phyloP scores from a whole-genome alignment of 2,113 vertebrate species.

The Phalacrocorax carbo region DNA sequence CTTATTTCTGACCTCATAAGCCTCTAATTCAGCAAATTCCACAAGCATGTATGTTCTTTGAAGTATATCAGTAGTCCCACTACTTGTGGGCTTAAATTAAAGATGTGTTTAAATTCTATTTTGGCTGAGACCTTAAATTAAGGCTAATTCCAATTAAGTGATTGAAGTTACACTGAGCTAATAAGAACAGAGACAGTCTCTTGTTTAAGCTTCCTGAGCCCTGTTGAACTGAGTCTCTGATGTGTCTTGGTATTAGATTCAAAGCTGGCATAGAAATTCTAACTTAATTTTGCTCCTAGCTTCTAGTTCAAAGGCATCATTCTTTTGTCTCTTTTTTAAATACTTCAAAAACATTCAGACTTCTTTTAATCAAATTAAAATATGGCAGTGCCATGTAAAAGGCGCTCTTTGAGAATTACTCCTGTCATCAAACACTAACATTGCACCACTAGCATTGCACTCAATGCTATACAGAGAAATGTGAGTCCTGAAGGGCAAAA shows the following conservation, averaged over 20 bases:
- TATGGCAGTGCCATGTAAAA: background rate
- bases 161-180: background rate
- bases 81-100: background rate
- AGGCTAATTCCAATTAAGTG: conserved; percentile 10
- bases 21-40: background rate
- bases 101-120: background rate
- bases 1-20: background rate
- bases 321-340: conserved; percentile 26
- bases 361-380: conserved; percentile 39
- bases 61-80: background rate
- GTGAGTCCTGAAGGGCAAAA: background rate
- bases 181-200: background rate
- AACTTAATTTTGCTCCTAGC: conserved; percentile 19
- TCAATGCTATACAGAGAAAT: background rate
- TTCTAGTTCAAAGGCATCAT: conserved; percentile 40
- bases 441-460: background rate
- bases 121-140: background rate
- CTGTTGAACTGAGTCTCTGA: background rate
- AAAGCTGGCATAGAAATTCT: conserved; percentile 14
- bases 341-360: conserved; percentile 3
- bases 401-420: background rate
- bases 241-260: conserved; percentile 8
- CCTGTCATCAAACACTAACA: conserved; percentile 8
- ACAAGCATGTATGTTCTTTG: background rate
- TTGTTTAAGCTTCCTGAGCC: conserved; percentile 9